Base-by-base conservation (phyloP, 2,888 invertebrate genomes). In the Nudaria mundana region DNA sequence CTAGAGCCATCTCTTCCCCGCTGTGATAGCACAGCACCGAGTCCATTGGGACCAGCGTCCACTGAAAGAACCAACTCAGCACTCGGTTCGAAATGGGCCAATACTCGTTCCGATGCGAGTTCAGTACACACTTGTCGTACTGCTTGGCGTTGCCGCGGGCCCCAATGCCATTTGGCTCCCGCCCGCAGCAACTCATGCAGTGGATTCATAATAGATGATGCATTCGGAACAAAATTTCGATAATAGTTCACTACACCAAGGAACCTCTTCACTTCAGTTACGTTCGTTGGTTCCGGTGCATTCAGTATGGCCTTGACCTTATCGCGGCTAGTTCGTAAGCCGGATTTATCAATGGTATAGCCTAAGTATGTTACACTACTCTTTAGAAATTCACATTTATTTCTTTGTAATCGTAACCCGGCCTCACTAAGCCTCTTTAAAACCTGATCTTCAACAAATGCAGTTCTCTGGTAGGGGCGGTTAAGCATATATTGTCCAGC, bases 311-410 rank as follows among this genome's bases (percentile, higher is more conserved):
- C 30, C 3, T 30, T 5, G 2, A 18, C 7, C 11, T 30, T 30
- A 0, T 5, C n/a, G 2, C 5, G 2, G 6, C 16, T 3, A 6
- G 16, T 30, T 3, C 10, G n/a, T 6, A 40, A 11, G 0, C 43
- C 40, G 7, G 10, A 3, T 40, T 48, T 45, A 36, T 13, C 26
- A 6, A 43, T 49, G 8, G 38, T 16, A 11, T 38, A 40, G 1
- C 45, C 38, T 25, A 49, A 20, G 16, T 45, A 43, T 2, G 10
- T 11, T 3, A 30, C 7, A 1, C 1, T 11, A 2, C 6, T n/a
- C 12, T 30, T 1, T 12, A 30, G 25, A 25, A 41, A 29, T 3
- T 8, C 13, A 12, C 37, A 37, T 7, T 37, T 37, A 7, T 32
- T 31, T 23, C 31, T 36, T 22, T 16, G n/a, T 2, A 30, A 6